These are phyloP conservation scores for Agrochola circellaris DNA, from an alignment of 2,888 invertebrate genomes.

Conservation along the genomic window DNA sequence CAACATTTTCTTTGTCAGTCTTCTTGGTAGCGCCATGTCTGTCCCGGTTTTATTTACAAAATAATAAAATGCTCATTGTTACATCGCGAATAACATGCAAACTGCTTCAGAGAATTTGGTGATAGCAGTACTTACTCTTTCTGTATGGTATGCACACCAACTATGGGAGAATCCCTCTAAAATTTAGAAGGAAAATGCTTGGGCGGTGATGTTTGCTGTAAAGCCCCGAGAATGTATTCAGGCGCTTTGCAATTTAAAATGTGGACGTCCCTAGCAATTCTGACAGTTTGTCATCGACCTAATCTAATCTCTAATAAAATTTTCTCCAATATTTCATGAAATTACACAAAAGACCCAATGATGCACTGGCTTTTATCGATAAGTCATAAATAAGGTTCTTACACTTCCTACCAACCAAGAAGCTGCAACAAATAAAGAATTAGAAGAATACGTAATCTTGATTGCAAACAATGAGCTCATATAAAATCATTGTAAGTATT, in stretches of 20 bases:
- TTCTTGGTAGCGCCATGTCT: slow-evolving; percentile 67
- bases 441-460: slow-evolving; percentile 25
- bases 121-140: slow-evolving; percentile 27
- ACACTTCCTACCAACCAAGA: neutral
- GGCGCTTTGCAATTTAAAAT: neutral
- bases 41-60: slow-evolving; percentile 67
- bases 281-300: neutral
- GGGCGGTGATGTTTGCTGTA: no score
- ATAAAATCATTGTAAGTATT: slow-evolving; percentile 51
- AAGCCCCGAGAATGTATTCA: neutral
- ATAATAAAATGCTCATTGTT: slow-evolving; percentile 65
- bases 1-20: slow-evolving; percentile 69
- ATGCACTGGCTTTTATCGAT: neutral
- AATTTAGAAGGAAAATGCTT: neutral
- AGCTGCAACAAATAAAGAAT: slow-evolving; percentile 7
- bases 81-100: slow-evolving; percentile 35
- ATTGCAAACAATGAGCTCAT: slow-evolving; percentile 51
- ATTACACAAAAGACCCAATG: neutral
- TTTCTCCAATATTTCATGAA: no score
- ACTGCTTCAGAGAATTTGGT: slow-evolving; percentile 50
- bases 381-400: neutral
- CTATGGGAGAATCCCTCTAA: neutral
- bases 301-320: no score
- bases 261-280: neutral
- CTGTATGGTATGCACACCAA: neutral